Base-by-base conservation (phyloP, 2,888 invertebrate species). In the Drosophila mulleri region DNA sequence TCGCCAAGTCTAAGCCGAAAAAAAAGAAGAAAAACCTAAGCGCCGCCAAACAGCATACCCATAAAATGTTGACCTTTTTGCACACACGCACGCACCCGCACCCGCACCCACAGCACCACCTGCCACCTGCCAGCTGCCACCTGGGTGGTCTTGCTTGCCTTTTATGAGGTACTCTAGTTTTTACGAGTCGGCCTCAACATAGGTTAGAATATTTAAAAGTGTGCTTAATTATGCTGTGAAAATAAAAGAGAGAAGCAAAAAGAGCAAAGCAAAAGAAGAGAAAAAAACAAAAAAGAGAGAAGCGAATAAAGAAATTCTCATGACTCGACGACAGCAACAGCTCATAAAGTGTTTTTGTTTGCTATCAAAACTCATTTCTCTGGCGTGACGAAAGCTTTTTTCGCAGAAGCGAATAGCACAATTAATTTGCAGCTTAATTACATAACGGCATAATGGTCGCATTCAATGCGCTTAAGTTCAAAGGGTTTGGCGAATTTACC, bases 171-270 rank as follows among this genome's bases (percentile, higher is more conserved):
- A 82, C 78, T 80, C 80, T 81, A 85, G 67, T 75, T 84, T 83
- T 84, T 87, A 87, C 71, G 87, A 82, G 69, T 69, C 78, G 65
- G 67, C 80, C 75, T 75, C 80, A 77, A 59, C 82, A 82, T 80
- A 75, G 82, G 80, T 78, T 86, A 61, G 83, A 82, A 83, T 87
- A 84, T 87, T 84, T 87, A 84, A 83, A 87, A 83, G 87, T 75
- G 77, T 82, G 78, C 87, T 83, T 83, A 83, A 83, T 83, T 87
- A 82, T 83, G 82, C 70, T 82, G 66, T 61, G 77, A 70, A 72
- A 75, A 71, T 45, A 39, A 53, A 14, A 23, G 7, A 12, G 3
- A 45, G 23, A 14, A 20, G 32, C 11, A 4, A 44, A 18, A 16
- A 26, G 26, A 26, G 26, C 3, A 47, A 16, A 29, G 1, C 5